Evolutionary conservation across 2,888 invertebrate genomes (phyloP).

Genomic region (Oscheius sp.): DNA sequence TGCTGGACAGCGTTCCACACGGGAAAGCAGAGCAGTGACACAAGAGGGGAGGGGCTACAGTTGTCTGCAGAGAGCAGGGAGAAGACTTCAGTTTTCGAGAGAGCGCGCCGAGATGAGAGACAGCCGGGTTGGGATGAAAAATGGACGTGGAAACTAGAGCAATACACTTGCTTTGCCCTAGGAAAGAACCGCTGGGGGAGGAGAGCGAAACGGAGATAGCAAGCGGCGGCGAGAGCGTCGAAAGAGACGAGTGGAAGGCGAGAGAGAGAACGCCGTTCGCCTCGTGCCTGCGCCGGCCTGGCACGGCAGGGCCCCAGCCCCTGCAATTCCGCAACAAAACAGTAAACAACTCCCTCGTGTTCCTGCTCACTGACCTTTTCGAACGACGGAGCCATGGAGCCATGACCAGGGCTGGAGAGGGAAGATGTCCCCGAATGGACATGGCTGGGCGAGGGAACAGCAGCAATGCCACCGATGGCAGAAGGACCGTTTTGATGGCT

Average conservation of each 20-base stretch:
- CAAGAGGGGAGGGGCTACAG: conserved; percentile 6
- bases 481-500: no score
- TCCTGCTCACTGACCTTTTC: not conserved
- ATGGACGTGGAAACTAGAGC: not conserved
- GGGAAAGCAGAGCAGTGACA: not conserved
- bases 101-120: not conserved
- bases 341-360: not conserved
- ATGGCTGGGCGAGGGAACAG: conserved; percentile 4
- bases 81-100: not conserved
- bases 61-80: not conserved
- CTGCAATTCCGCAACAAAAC: conserved; percentile 13
- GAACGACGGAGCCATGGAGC: conserved; percentile 5
- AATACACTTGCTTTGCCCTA: not conserved
- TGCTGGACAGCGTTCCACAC: conserved; percentile 22
- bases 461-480: conserved; percentile 2
- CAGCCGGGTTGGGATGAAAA: not conserved
- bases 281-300: conserved; percentile 10
- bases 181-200: not conserved
- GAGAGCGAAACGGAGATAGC: not conserved
- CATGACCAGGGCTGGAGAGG: not conserved
- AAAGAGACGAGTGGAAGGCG: conserved; percentile 1
- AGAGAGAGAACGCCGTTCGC: conserved; percentile 25
- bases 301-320: conserved; percentile 1
- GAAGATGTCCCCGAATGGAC: not conserved
- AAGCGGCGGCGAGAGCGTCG: not conserved